phyloP scores from a whole-genome alignment of 2,113 vertebrate genomes.

The Mobula birostris region DNA sequence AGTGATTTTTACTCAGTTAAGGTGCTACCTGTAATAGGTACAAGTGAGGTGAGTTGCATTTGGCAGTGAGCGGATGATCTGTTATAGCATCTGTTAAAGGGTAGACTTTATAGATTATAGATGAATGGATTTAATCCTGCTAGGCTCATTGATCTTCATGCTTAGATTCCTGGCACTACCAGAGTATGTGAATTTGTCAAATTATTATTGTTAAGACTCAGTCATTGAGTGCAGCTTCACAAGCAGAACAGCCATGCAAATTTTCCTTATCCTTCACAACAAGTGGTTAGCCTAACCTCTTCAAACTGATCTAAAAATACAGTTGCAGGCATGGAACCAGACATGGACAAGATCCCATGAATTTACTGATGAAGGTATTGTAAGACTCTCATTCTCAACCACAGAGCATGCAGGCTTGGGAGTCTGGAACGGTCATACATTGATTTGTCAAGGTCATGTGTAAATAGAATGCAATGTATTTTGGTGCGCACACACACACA shows the following conservation, averaged over 20 bases:
- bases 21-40: neutral
- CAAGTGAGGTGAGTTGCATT: neutral
- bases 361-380: neutral
- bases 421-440: neutral
- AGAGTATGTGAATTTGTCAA: neutral
- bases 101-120: neutral
- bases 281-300: neutral
- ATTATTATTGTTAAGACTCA: neutral
- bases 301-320: neutral
- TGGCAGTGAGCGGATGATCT: neutral
- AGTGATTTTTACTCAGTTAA: neutral
- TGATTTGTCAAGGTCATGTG: slow-evolving; percentile 21
- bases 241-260: neutral
- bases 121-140: neutral
- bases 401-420: neutral
- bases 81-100: neutral
- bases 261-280: neutral
- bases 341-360: neutral
- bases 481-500: neutral
- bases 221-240: neutral
- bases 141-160: neutral
- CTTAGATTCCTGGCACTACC: neutral
- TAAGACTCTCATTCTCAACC: slow-evolving; percentile 11
- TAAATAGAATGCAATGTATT: slow-evolving; percentile 22
- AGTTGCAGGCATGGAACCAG: neutral